Evolutionary conservation across 2,113 vertebrate genomes (phyloP).

Genomic region (Scolopax mira): DNA sequence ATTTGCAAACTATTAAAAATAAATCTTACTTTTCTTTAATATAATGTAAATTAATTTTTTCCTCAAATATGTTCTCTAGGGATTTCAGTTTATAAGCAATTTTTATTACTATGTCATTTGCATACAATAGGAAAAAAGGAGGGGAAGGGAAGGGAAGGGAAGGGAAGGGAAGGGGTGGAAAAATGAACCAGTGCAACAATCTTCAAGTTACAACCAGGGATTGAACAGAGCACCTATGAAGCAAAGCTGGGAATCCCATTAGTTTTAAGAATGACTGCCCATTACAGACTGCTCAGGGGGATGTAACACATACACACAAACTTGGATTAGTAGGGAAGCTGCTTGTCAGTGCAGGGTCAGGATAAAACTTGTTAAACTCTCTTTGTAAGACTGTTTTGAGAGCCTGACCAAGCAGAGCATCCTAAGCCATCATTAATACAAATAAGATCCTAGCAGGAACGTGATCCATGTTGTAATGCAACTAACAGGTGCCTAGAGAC

Average conservation of each 20-base stretch:
- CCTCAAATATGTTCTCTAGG: not conserved
- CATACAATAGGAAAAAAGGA: not conserved
- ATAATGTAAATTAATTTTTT: not conserved
- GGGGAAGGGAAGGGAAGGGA: not conserved
- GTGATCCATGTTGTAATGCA: not conserved
- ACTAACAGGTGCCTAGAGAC: not conserved
- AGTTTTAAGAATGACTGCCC: not conserved
- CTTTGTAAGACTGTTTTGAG: not conserved
- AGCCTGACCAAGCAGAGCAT: not conserved
- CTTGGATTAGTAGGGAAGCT: not conserved
- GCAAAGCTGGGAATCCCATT: not conserved
- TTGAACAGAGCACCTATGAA: not conserved
- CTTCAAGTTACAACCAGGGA: not conserved
- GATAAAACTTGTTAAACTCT: not conserved
- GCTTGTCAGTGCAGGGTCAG: not conserved
- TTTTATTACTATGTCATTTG: conserved; percentile 14
- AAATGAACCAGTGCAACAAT: not conserved
- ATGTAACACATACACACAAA: not conserved
- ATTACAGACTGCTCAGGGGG: not conserved
- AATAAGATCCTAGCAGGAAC: not conserved
- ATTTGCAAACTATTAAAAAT: not conserved
- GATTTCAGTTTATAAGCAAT: not conserved
- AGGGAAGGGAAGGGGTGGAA: not conserved
- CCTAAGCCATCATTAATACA: not conserved
- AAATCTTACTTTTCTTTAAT: not conserved